phyloP scores from a whole-genome alignment of 2,113 vertebrate species.

The Megaceryle maxima region DNA sequence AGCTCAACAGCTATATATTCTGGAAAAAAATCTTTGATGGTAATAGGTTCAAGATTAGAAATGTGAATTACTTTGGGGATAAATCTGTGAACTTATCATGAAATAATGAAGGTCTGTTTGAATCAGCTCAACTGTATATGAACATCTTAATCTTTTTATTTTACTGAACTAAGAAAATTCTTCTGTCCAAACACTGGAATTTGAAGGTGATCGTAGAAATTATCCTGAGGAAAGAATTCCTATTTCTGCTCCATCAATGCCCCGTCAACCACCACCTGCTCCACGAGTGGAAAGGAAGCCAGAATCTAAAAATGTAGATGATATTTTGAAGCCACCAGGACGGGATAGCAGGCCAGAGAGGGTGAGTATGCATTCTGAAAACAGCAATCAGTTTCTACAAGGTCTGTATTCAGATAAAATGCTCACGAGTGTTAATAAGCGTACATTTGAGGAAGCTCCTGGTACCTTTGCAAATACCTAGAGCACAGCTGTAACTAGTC shows the following conservation, averaged over 20 bases:
- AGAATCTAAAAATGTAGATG: constrained; percentile 96
- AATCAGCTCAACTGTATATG: constrained; percentile 10
- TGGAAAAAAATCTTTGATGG: neutral
- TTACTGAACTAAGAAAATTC: constrained; percentile 57
- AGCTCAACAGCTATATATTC: neutral
- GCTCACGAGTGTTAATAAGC: neutral
- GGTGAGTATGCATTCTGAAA: constrained; percentile 72
- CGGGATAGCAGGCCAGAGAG: constrained; percentile 90
- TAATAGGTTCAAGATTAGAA: neutral
- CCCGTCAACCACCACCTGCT: constrained; percentile 82
- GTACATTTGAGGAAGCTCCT: neutral
- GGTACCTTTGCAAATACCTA: neutral
- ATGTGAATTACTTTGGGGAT: neutral
- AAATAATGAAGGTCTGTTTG: constrained; percentile 12
- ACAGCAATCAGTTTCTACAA: accelerated
- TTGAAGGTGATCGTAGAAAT: constrained; percentile 86
- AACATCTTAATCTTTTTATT: constrained; percentile 51
- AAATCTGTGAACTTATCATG: neutral
- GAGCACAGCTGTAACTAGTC: neutral
- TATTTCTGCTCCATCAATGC: constrained; percentile 77
- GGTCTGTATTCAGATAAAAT: neutral
- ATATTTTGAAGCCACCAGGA: constrained; percentile 94
- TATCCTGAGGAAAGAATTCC: constrained; percentile 90
- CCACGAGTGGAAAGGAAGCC: constrained; percentile 93
- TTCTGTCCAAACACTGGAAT: constrained; percentile 66